phyloP scores from a whole-genome alignment of 2,888 invertebrate species.

The Cerastoderma edule region DNA sequence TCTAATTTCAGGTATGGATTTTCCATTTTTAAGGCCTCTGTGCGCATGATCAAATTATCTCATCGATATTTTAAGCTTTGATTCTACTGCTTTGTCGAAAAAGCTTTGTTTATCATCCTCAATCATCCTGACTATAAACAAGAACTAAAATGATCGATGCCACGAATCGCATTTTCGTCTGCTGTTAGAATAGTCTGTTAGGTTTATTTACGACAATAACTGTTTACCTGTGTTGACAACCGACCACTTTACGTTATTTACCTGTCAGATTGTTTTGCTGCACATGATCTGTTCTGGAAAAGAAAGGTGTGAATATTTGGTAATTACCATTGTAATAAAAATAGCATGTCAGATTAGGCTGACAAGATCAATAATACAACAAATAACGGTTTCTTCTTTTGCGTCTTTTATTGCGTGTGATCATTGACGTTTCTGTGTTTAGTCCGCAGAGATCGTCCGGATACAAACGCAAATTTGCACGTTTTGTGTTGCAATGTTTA shows the following conservation, averaged over 20 bases:
- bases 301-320: background rate
- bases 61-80: background rate
- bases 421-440: background rate
- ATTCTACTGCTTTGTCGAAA: background rate
- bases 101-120: background rate
- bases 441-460: background rate
- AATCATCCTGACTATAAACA: background rate
- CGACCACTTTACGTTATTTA: too few species aligned
- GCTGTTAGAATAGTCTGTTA: background rate
- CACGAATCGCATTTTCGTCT: background rate
- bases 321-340: background rate
- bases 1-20: too few species aligned
- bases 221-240: slow-evolving; percentile 25
- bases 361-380: too few species aligned
- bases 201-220: slow-evolving; percentile 6
- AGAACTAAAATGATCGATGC: too few species aligned
- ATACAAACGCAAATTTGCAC: slow-evolving; percentile 1
- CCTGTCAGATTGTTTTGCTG: slow-evolving; percentile 12
- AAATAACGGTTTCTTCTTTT: background rate
- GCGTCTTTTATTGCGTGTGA: background rate
- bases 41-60: background rate
- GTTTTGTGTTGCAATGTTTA: too few species aligned
- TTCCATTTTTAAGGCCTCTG: background rate
- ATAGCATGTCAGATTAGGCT: too few species aligned
- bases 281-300: background rate